Percentiles rank a stretch among this genome's conserved stretches.
Evolutionary conservation across 2,113 vertebrate species (phyloP).

Genomic region (Gymnogyps californianus): DNA sequence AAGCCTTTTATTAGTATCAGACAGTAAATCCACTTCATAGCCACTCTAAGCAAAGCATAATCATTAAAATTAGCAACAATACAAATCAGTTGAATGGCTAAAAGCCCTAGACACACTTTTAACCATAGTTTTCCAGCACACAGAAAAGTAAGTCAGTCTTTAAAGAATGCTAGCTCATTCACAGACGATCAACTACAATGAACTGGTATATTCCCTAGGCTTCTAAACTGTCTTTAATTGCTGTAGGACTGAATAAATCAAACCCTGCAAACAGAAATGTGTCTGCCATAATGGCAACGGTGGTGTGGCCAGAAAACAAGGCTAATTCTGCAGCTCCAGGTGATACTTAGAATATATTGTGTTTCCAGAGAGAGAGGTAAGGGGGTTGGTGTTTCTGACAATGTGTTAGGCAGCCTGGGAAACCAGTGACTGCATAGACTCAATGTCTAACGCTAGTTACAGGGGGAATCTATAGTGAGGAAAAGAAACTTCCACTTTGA

Average conservation of each 20-base stretch:
- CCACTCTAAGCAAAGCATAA: not conserved
- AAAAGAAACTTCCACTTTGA: not conserved
- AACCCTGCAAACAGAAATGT: not conserved
- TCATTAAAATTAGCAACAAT: not conserved
- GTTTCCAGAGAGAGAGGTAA: not conserved
- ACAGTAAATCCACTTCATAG: not conserved
- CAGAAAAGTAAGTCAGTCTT: not conserved
- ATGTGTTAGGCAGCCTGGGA: not conserved
- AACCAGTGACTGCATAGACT: not conserved
- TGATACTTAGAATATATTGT: accelerated
- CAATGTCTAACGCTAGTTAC: not conserved
- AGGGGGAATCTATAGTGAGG: accelerated
- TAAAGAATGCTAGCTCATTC: not conserved
- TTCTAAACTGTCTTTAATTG: not conserved
- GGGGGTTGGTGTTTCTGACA: accelerated
- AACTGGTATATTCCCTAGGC: not conserved
- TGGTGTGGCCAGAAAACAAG: not conserved
- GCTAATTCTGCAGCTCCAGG: not conserved
- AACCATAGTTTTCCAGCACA: not conserved
- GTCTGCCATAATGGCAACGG: not conserved
- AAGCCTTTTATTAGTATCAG: not conserved
- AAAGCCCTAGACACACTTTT: not conserved
- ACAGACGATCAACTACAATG: not conserved
- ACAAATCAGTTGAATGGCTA: not conserved
- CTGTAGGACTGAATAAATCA: not conserved